Evolutionary conservation across 1,140 invertebrate genomes (phyloP), one percentile per base, ranked within the genome.

Genomic region (Hermatobates lingyangjiaoensis): DNA sequence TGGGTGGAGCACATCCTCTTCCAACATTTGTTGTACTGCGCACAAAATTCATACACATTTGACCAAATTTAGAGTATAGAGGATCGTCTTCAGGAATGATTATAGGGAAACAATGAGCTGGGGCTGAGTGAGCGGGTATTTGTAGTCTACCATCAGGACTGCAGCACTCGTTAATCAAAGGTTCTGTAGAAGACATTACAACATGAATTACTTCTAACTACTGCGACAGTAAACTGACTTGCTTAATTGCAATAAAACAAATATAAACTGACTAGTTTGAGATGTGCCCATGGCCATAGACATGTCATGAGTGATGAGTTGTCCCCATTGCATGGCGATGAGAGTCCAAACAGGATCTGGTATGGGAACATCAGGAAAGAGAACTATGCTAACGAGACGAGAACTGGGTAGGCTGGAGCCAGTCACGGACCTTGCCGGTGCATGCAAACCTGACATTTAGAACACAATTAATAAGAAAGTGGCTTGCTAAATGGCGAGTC

Each of bases 291-390:
- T 77, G 39, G 79, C 75, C 64, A 84, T 69, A 44, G 77, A 81
- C 79, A 88, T 84, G 60, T 91, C 86, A 62, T 90, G 86, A 3
- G 84, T 85, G 24, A 90, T 79, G 48, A 90, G 81, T 64, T 90
- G 87, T 7, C 85, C 86, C 74, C 80, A 89, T 56, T 88, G 83
- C 78, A 88, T 87, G 20, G 83, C 73, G n/a, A 74, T 75, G 1
- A 88, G 64, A 2, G 79, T 83, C 68, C 76, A 85, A 44, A 75
- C 64, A 0, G 71, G 76, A 64, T 87, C 82, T 24, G 69, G 63
- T 5, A 71, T 59, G 1, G 79, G 68, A 1, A 76, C 64, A 53
- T 82, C 76, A 10, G 76, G 74, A 59, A 86, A 85, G 0, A 84
- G 58, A 1, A 71, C 67, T 27, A 77, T 66, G 53, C 82, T 87